These are phyloP conservation scores for Morpho helenor DNA, from an alignment of 2,888 invertebrate genomes.

Conservation along the genomic window DNA sequence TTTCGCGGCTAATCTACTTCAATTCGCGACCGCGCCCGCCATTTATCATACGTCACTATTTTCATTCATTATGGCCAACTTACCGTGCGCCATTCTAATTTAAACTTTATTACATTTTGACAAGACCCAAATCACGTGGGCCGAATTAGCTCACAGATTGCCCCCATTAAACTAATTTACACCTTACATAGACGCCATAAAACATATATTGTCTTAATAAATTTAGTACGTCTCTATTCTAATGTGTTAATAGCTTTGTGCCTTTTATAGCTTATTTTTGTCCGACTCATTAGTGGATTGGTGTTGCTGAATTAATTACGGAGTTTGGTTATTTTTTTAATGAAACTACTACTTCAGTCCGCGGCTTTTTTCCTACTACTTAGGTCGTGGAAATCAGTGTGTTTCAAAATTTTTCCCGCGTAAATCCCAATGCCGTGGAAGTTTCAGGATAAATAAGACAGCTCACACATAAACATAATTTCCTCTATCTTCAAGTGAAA, in stretches of 20 bases:
- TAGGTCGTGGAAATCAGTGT: too few species aligned
- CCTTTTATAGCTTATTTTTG: conserved; percentile 31
- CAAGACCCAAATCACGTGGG: conserved; percentile 10
- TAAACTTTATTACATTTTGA: conserved; percentile 2
- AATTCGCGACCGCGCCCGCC: conserved; percentile 57
- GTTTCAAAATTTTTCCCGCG: too few species aligned
- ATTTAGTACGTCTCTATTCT: conserved; percentile 35
- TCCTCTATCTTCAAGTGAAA: too few species aligned
- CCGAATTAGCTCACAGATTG: conserved; percentile 24
- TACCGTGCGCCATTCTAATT: conserved; percentile 3
- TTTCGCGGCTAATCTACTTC: conserved; percentile 56
- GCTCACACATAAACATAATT: too few species aligned
- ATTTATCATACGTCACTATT: conserved; percentile 59
- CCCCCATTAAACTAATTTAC: conserved; percentile 36
- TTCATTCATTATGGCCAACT: conserved; percentile 52
- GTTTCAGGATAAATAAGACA: too few species aligned
- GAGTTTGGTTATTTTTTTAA: conserved; percentile 36
- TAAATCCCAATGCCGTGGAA: too few species aligned
- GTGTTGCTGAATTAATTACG: conserved; percentile 51
- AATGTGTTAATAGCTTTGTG: conserved; percentile 48
- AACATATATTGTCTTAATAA: conserved; percentile 48
- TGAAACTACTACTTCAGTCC: too few species aligned
- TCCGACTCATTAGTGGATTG: conserved; percentile 55
- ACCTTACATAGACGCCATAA: conserved; percentile 49
- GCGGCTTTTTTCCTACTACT: too few species aligned